A percentile compares a stretch with the other conserved stretches of the same genome.
phyloP scores from a whole-genome alignment of 1,140 invertebrate genomes.

The Caenorhabditis briggsae region DNA sequence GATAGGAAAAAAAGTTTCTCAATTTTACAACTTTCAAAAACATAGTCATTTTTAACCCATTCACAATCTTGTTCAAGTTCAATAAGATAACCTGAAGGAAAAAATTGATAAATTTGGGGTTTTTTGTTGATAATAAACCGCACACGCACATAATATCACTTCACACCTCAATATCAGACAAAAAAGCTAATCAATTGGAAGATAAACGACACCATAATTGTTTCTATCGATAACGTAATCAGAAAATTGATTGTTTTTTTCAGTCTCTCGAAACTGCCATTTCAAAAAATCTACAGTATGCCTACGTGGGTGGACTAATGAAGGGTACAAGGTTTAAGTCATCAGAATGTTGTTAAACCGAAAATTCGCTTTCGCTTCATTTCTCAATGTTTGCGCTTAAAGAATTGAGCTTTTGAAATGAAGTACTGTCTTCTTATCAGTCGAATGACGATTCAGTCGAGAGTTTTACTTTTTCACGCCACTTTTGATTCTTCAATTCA shows the following conservation, averaged over 20 bases:
- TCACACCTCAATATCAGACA: slow-evolving; percentile 44
- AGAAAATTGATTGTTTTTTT: neutral
- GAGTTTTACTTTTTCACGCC: neutral
- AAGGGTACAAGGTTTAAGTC: neutral
- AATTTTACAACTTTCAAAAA: too few species aligned
- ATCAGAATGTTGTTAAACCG: slow-evolving; percentile 20
- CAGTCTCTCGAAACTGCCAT: neutral
- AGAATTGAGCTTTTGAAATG: slow-evolving; percentile 35
- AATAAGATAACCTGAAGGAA: slow-evolving; percentile 26
- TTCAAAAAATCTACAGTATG: neutral
- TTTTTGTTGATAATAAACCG: slow-evolving; percentile 31
- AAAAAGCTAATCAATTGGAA: slow-evolving; percentile 28
- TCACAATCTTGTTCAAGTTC: too few species aligned
- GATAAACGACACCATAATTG: slow-evolving; percentile 28
- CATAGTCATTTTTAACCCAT: too few species aligned
- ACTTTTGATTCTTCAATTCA: neutral
- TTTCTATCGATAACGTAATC: slow-evolving; percentile 46
- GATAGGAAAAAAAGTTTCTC: too few species aligned
- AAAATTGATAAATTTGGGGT: slow-evolving; percentile 44
- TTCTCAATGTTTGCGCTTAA: slow-evolving; percentile 44
- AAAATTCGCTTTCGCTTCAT: neutral
- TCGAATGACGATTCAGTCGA: slow-evolving; percentile 30
- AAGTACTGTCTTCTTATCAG: slow-evolving; percentile 47
- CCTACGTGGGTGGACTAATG: neutral
- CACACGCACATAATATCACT: slow-evolving; percentile 54